Percentiles rank a stretch among this genome's conserved stretches.
Conservation (phyloP, 2,888 invertebrate species). For the Fragum sueziense region DNA sequence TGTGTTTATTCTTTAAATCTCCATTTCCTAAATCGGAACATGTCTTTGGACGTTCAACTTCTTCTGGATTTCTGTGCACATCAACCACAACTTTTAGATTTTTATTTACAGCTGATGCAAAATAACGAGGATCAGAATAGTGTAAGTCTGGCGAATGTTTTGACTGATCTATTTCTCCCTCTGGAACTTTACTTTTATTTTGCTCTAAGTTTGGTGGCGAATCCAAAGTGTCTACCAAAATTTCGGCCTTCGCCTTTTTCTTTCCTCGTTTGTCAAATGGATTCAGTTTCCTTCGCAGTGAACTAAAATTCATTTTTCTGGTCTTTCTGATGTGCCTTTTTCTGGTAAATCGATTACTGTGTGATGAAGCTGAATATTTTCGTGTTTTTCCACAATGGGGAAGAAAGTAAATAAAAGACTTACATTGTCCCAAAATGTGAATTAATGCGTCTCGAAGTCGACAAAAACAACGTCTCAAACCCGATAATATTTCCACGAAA, state of each 20-base stretch:
- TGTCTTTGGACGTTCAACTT: neutral
- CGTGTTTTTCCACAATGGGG: neutral
- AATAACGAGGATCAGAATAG: too few relatives aligned
- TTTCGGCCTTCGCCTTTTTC: neutral
- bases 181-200: neutral
- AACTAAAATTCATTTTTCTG: slow-evolving; percentile 4
- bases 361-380: neutral
- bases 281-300: neutral
- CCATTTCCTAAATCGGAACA: neutral
- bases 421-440: neutral
- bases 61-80: neutral
- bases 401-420: neutral
- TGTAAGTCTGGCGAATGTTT: too few relatives aligned
- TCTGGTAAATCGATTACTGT: neutral
- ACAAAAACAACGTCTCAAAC: neutral
- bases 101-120: neutral
- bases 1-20: slow-evolving; percentile 6
- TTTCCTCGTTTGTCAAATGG: slow-evolving; percentile 13
- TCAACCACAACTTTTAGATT: neutral
- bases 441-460: neutral
- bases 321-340: neutral
- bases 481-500: too few relatives aligned
- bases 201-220: neutral
- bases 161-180: neutral
- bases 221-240: neutral